phyloP scores from a whole-genome alignment of 2,797 vertebrate genomes.

The Petrocephalus schoutedeni region DNA sequence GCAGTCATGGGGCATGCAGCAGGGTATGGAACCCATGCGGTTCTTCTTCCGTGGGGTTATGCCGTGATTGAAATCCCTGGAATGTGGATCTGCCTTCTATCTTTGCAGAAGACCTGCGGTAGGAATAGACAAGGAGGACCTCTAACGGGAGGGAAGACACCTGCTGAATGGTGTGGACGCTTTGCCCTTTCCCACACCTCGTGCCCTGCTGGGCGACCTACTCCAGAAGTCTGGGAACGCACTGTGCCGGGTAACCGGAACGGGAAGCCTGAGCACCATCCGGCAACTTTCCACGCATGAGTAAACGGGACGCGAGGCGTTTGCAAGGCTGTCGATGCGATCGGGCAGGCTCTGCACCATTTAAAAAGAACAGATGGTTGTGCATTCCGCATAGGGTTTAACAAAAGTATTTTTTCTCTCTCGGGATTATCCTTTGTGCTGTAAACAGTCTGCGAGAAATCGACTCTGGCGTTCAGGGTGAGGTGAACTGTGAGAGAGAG shows the following conservation, averaged over 20 bases:
- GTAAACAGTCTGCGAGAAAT: constrained; percentile 27
- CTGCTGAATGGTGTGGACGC: background rate
- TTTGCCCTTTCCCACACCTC: background rate
- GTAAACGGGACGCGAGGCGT: background rate
- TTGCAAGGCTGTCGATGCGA: background rate
- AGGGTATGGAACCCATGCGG: constrained; percentile 33
- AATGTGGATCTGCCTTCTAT: constrained; percentile 3
- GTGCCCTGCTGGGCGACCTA: background rate
- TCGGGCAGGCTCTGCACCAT: background rate
- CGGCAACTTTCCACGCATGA: background rate
- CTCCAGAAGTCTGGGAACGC: background rate
- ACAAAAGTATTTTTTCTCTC: constrained; percentile 13
- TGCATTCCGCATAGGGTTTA: constrained; percentile 25
- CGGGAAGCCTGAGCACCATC: background rate
- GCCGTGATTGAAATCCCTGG: background rate
- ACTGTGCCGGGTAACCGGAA: background rate
- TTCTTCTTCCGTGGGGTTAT: constrained; percentile 23
- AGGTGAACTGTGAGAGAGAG: constrained; percentile 23
- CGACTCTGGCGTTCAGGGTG: background rate
- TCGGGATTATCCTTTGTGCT: constrained; percentile 33
- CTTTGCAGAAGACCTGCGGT: background rate
- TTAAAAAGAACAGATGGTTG: constrained; percentile 22
- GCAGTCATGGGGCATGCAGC: constrained; percentile 15
- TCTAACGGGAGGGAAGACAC: background rate
- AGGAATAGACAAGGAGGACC: background rate